phyloP scores from a whole-genome alignment of 1,140 invertebrate species.

The Lycorma delicatula region DNA sequence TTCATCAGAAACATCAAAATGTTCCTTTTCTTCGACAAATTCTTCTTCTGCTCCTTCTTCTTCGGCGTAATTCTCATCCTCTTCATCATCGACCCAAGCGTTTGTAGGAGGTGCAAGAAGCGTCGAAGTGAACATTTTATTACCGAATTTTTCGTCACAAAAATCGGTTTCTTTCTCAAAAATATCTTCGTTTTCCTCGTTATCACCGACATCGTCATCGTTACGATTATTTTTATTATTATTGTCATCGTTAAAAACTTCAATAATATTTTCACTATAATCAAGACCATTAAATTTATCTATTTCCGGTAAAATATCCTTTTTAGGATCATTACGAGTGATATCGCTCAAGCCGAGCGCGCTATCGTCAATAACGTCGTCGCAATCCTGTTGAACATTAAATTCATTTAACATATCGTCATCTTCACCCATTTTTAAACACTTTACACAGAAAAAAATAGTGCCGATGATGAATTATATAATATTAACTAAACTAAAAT shows the following conservation, averaged over 20 bases:
- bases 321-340: background rate
- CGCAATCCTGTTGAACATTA: too few species aligned
- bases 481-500: too few species aligned
- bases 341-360: too few species aligned
- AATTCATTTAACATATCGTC: background rate
- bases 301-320: background rate
- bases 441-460: background rate
- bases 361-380: too few species aligned
- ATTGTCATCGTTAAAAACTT: too few species aligned
- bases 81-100: too few species aligned
- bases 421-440: background rate
- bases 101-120: too few species aligned
- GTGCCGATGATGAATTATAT: slow-evolving; percentile 5
- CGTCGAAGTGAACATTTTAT: too few species aligned
- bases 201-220: background rate
- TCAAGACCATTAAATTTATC: background rate
- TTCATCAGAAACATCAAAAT: background rate
- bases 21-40: background rate
- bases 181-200: background rate
- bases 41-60: background rate
- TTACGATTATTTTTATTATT: too few species aligned
- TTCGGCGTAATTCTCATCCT: too few species aligned
- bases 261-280: background rate
- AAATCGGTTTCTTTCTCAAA: too few species aligned
- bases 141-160: too few species aligned